These are phyloP conservation scores for Labrus mixtus DNA, from an alignment of 2,113 vertebrate genomes.

Conservation along the genomic window DNA sequence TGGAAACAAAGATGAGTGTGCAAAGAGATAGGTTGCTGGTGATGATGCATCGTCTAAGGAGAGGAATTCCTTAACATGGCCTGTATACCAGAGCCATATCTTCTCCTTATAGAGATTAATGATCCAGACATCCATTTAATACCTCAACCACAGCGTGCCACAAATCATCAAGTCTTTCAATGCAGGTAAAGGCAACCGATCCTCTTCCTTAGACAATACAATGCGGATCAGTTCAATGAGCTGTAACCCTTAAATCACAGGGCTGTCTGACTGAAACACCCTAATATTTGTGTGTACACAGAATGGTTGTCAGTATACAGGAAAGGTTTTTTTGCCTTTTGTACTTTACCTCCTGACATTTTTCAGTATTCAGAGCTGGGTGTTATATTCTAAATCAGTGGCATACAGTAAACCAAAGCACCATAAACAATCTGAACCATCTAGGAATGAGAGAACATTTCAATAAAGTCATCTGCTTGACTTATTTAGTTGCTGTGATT, in stretches of 20 bases:
- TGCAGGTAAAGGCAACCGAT: slow-evolving; percentile 26
- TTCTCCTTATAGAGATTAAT: slow-evolving; percentile 66
- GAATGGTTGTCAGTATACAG: background rate
- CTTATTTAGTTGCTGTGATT: background rate
- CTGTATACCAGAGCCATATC: slow-evolving; percentile 17
- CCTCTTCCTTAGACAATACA: slow-evolving; percentile 27
- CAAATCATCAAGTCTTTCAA: slow-evolving; percentile 29
- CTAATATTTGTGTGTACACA: slow-evolving; percentile 2
- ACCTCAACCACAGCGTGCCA: background rate
- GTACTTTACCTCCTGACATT: background rate
- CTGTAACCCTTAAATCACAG: slow-evolving; percentile 21
- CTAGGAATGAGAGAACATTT: background rate
- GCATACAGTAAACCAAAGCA: too few relatives aligned
- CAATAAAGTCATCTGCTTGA: background rate
- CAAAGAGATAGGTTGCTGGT: slow-evolving; percentile 3
- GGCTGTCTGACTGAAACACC: background rate
- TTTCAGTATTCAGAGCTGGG: background rate
- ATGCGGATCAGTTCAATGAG: slow-evolving; percentile 21
- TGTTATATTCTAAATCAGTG: too few relatives aligned
- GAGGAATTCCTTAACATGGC: slow-evolving; percentile 25
- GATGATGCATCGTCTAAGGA: slow-evolving; percentile 40
- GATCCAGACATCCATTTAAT: slow-evolving; percentile 22
- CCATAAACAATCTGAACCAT: background rate
- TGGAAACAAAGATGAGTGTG: slow-evolving; percentile 33
- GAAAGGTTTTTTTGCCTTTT: background rate